Evolutionary conservation across 2,113 vertebrate species (phyloP).

Genomic region (Xiphias gladius): DNA sequence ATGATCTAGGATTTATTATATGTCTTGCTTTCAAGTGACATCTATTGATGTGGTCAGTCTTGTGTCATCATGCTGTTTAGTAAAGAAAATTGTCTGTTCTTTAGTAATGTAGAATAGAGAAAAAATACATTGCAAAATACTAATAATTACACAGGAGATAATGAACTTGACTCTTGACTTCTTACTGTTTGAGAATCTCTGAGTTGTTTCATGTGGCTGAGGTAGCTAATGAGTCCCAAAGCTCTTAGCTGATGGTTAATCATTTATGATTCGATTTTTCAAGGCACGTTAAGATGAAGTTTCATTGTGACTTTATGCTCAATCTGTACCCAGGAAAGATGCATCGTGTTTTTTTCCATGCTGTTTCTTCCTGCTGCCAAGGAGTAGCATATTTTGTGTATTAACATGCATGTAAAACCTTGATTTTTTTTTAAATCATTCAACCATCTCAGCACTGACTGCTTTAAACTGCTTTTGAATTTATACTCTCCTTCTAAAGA

Average conservation of each 20-base stretch:
- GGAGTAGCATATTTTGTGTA: conserved; percentile 25
- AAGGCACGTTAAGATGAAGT: conserved; percentile 10
- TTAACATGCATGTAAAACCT: conserved; percentile 65
- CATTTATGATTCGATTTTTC: conserved; percentile 34
- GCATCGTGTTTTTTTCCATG: conserved; percentile 14
- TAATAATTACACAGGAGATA: neutral
- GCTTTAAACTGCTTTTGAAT: conserved; percentile 35
- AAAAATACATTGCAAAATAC: neutral
- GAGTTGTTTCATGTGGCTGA: neutral
- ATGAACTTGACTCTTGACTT: neutral
- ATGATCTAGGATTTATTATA: conserved; percentile 19
- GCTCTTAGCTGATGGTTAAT: conserved; percentile 27
- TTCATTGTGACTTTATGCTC: conserved; percentile 14
- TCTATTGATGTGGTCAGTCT: neutral
- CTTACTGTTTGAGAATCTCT: neutral
- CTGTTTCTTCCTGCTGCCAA: conserved; percentile 4
- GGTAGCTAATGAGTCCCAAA: conserved; percentile 7
- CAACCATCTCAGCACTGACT: conserved; percentile 1
- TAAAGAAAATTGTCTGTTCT: neutral
- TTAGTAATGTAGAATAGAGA: neutral
- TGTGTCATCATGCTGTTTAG: neutral
- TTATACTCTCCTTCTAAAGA: conserved; percentile 45
- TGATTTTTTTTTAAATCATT: conserved; percentile 52
- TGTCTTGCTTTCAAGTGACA: conserved; percentile 13
- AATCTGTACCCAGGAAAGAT: neutral